These are phyloP conservation scores for Antheraea pernyi DNA, from an alignment of 1,140 invertebrate species.

Conservation along the genomic window DNA sequence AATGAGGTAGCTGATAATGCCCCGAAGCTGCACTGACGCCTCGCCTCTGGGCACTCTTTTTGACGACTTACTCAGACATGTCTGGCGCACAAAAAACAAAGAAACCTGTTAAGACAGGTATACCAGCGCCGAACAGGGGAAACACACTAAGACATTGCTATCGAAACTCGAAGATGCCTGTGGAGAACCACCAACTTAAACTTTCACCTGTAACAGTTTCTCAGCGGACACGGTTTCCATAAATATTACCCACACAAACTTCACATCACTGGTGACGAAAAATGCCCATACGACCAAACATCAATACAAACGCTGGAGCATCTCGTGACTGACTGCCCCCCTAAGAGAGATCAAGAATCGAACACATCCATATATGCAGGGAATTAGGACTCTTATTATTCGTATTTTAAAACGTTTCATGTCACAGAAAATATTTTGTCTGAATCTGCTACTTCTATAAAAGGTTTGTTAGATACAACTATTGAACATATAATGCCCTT, in stretches of 20 bases:
- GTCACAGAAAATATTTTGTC: no score
- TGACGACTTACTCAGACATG: conserved; percentile 11
- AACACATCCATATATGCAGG: no score
- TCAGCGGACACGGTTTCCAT: conserved; percentile 22
- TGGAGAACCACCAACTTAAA: neutral
- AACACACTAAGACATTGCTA: conserved; percentile 1
- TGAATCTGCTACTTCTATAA: no score
- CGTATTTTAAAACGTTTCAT: no score
- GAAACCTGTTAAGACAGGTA: neutral
- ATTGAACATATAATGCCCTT: no score
- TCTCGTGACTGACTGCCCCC: conserved; percentile 2
- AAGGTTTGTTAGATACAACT: no score
- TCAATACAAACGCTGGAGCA: conserved; percentile 16
- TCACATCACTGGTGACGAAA: conserved; percentile 15
- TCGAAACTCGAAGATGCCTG: neutral
- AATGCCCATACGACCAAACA: conserved; percentile 20
- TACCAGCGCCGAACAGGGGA: no score
- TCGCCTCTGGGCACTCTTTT: conserved; percentile 11
- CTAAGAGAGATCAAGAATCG: no score
- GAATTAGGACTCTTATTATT: no score
- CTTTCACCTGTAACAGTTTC: conserved; percentile 18
- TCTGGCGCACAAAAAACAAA: no score
- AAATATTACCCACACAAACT: conserved; percentile 24
- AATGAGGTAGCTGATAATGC: conserved; percentile 28
- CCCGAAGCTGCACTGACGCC: neutral